Base-by-base conservation (phyloP, 1,140 invertebrate genomes). In the Drosophila ambigua region DNA sequence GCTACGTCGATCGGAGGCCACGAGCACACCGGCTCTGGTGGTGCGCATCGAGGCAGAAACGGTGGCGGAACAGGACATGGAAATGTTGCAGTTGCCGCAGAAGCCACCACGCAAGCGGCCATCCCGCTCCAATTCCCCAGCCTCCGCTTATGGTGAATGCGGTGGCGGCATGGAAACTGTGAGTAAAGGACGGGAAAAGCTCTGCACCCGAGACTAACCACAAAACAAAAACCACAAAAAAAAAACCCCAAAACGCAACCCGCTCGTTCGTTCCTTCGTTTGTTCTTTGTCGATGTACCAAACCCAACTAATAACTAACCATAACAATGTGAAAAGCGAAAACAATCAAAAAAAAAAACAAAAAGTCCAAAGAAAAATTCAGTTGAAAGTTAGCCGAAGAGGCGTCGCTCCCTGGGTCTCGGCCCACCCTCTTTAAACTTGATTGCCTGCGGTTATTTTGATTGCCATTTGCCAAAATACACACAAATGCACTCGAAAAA, bases 51-150 rank as follows among this genome's bases (percentile, higher is more conserved):
- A 89, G 28, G 58, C 49, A 1, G 79, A 82, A 8, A 46, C 46
- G 23, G 46, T 45, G 15, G 46, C 57, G 23, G 46, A 57, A 5
- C 8, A 52, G 28, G 61, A 63, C 35, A 68, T 77, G 50, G 71
- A 82, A 82, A 69, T 72, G 63, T 71, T 77, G 45, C 35, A 57
- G 45, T 53, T 90, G 51, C 91, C 91, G 16, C 43, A 78, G 31
- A 91, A 79, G 50, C 91, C 91, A 7, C 91, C 89, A 15, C 90
- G 91, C 28, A 72, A 66, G 41, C 91, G 89, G 68, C 45, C 73
- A 28, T 92, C 90, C 16, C 90, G 89, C 52, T 91, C 84, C 41
- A 91, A 68, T 66, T 91, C 90, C 20, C 90, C 90, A n/a, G 66
- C 73, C 51, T 72, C 64, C 28, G 63, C 60, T 24, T 75, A 76